phyloP scores from a whole-genome alignment of 2,888 invertebrate genomes.

The Polydesmus complanatus region DNA sequence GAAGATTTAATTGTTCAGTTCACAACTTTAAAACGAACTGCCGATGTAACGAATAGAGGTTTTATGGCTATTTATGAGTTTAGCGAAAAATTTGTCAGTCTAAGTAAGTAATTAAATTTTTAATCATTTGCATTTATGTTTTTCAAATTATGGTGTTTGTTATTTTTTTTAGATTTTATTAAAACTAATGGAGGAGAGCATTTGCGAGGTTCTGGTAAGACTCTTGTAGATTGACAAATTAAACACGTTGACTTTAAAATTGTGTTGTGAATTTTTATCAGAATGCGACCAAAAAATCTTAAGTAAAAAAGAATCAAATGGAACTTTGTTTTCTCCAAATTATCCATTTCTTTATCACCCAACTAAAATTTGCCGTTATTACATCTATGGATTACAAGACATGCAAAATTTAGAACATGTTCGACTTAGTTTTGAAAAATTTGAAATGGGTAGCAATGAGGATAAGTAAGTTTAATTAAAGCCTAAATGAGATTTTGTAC shows the following conservation, averaged over 20 bases:
- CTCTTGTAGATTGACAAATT: not conserved
- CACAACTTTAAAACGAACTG: constrained; percentile 76
- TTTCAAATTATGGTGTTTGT: not conserved
- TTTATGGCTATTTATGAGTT: constrained; percentile 98
- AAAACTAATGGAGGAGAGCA: constrained; percentile 86
- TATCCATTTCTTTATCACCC: constrained; percentile 90
- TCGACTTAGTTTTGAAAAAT: constrained; percentile 69
- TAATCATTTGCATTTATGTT: constrained; percentile 7
- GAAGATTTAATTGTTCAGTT: constrained; percentile 81
- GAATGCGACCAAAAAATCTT: constrained; percentile 98
- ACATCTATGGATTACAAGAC: constrained; percentile 96
- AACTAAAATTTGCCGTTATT: constrained; percentile 93
- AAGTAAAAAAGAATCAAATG: constrained; percentile 81
- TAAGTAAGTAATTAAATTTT: constrained; percentile 50
- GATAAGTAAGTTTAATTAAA: constrained; percentile 15
- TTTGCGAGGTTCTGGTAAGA: constrained; percentile 63
- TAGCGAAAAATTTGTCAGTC: constrained; percentile 93
- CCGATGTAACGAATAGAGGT: constrained; percentile 91
- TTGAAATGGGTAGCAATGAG: constrained; percentile 58
- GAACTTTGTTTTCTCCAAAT: constrained; percentile 88
- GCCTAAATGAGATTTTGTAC: not conserved
- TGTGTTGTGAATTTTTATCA: constrained; percentile 18
- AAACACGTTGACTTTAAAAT: not conserved
- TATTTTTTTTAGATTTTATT: constrained; percentile 57
- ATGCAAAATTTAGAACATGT: constrained; percentile 90